A percentile compares a stretch with the other conserved stretches of the same genome.
These are phyloP conservation scores for Xenus cinereus DNA, from an alignment of 2,113 vertebrate genomes.

Conservation along the genomic window DNA sequence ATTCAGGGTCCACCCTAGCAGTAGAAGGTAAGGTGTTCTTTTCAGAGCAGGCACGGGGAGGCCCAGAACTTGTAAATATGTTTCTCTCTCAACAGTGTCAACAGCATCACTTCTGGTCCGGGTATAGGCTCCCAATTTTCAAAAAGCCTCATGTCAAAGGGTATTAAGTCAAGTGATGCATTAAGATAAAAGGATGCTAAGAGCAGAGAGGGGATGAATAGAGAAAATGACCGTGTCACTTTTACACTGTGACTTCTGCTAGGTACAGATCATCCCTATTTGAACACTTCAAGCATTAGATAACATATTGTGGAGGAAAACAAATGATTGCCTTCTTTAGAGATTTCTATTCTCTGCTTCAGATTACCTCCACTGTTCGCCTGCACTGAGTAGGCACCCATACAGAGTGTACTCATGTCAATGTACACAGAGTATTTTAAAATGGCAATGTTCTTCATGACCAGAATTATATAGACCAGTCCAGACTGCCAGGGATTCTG, in stretches of 20 bases:
- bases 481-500: background rate
- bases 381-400: background rate
- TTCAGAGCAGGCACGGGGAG: background rate
- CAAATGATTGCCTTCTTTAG: background rate
- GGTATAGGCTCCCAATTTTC: background rate
- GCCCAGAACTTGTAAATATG: background rate
- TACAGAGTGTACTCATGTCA: background rate
- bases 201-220: background rate
- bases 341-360: background rate
- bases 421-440: background rate
- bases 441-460: background rate
- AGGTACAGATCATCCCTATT: background rate
- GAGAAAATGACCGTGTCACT: background rate
- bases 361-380: background rate
- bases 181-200: background rate
- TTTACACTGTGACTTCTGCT: background rate
- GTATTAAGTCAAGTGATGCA: background rate
- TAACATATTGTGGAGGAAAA: background rate
- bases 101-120: background rate
- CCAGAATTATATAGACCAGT: background rate
- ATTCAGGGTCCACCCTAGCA: background rate
- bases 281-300: background rate
- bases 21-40: background rate
- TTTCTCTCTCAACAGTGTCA: background rate
- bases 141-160: background rate